phyloP scores from a whole-genome alignment of 23 tunicate genomes.

The Trididemnum nubilum region DNA sequence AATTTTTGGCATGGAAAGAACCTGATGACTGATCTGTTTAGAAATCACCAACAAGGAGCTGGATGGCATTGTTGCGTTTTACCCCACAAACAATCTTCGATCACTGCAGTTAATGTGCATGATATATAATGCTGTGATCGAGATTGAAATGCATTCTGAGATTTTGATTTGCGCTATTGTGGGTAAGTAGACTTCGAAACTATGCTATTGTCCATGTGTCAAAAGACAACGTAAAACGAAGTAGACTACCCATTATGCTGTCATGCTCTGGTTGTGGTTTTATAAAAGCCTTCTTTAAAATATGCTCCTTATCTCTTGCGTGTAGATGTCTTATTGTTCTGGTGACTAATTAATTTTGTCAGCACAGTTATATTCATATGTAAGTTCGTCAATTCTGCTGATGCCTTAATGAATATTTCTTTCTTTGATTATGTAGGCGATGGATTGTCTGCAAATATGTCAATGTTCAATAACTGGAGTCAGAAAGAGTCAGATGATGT shows the following conservation, averaged over 20 bases:
- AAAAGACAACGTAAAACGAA: background rate
- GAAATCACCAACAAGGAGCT: background rate
- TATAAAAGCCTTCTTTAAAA: background rate
- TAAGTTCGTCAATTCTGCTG: background rate
- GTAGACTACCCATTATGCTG: background rate
- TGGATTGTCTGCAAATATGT: background rate
- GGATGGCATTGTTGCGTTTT: background rate
- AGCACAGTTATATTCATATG: background rate
- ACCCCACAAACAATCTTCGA: background rate
- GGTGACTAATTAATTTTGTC: background rate
- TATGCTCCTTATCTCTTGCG: background rate
- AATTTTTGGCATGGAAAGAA: background rate
- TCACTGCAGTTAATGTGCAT: background rate
- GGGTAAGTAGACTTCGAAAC: background rate
- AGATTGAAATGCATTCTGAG: background rate
- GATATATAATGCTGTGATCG: background rate
- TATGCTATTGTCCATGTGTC: background rate
- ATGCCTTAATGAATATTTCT: background rate
- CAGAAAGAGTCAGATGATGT: background rate
- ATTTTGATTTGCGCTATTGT: background rate
- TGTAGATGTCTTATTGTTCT: background rate
- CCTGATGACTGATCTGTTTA: background rate
- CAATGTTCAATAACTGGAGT: background rate
- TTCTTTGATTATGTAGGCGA: constrained; percentile 1
- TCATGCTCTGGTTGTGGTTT: background rate